phyloP scores from a whole-genome alignment of 1,140 invertebrate genomes.

The Lordiphosa clarofinis region DNA sequence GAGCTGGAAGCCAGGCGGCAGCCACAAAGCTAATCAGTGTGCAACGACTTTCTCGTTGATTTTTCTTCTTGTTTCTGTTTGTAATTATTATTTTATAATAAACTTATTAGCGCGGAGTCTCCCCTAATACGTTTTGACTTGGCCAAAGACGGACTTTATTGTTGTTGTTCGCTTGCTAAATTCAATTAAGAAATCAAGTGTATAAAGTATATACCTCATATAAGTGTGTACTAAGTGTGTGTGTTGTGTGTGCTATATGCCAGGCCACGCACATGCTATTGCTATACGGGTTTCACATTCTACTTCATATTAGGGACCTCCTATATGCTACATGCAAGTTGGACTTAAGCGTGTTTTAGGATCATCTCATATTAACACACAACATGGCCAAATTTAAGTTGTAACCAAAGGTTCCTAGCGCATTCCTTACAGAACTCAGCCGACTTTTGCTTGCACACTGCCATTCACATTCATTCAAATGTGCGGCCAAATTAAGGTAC shows the following conservation, averaged over 20 bases:
- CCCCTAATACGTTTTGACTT: conserved; percentile 40
- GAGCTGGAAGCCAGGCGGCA: conserved; percentile 7
- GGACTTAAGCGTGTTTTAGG: background rate
- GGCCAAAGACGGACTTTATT: conserved; percentile 11
- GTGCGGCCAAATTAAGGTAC: background rate
- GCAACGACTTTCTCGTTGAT: conserved; percentile 74
- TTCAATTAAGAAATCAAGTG: conserved; percentile 70
- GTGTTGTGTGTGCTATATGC: background rate
- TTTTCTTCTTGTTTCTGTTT: conserved; percentile 30
- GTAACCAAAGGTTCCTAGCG: too few relatives aligned
- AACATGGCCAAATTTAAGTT: too few relatives aligned
- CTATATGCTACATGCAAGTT: conserved; percentile 7
- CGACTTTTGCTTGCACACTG: too few relatives aligned
- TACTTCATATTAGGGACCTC: conserved; percentile 66
- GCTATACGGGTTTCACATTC: conserved; percentile 52
- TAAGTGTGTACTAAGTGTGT: conserved; percentile 2
- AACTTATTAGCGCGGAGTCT: conserved; percentile 63
- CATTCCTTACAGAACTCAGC: too few relatives aligned
- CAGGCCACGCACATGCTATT: conserved; percentile 40
- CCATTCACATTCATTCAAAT: too few relatives aligned
- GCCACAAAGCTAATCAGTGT: conserved; percentile 74
- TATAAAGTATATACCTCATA: background rate
- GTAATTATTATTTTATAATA: conserved; percentile 77
- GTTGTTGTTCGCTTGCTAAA: conserved; percentile 44
- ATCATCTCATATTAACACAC: too few relatives aligned